Evolutionary conservation across 2,888 invertebrate species (phyloP), one percentile per base, ranked within the genome.

Genomic region (Stratiomys singularior): DNA sequence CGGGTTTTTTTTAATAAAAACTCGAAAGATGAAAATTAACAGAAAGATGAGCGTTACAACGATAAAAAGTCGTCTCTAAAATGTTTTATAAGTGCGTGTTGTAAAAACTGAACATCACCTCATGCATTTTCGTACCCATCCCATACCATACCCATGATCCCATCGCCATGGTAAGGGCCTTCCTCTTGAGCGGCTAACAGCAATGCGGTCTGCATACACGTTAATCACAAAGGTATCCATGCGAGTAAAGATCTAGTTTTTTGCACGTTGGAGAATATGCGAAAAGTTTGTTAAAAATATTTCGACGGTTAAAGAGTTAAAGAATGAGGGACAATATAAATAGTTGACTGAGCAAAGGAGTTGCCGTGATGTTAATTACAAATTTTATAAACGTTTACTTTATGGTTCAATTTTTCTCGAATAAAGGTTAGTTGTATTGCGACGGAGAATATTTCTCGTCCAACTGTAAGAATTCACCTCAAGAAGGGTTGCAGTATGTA

Each of bases 21-120:
- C 44, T 37, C 37, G 58, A 37, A 78, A 64, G 71, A 78, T 71
- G 72, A 72, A 78, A 78, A 77, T 71, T 63, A 76, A 71, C 72
- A 72, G 72, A 78, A 76, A 56, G 63, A 72, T 71, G 72, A 72
- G 47, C 58, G 52, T 74, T 74, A 58, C 60, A 74, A 37, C 56
- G 21, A 67, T 23, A 79, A 79, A 77, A 79, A 79, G 79, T 79
- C 60, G 79, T 79, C 79, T 77, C 77, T 77, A 58, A 72, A 67
- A 66, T 46, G 67, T 76, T 72, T 72, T 56, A 13, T 52, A 46
- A 46, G 69, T 25, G 69, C 47, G 25, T 25, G 58, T 21, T 18
- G 21, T 11, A 74, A 74, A 74, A 74, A 74, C 37, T 15, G 23
- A 58, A 74, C 74, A 58, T 74, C 74, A 58, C 74, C 58, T 74